Base-by-base conservation (phyloP, 2,113 vertebrate genomes). In the Balaeniceps rex region DNA sequence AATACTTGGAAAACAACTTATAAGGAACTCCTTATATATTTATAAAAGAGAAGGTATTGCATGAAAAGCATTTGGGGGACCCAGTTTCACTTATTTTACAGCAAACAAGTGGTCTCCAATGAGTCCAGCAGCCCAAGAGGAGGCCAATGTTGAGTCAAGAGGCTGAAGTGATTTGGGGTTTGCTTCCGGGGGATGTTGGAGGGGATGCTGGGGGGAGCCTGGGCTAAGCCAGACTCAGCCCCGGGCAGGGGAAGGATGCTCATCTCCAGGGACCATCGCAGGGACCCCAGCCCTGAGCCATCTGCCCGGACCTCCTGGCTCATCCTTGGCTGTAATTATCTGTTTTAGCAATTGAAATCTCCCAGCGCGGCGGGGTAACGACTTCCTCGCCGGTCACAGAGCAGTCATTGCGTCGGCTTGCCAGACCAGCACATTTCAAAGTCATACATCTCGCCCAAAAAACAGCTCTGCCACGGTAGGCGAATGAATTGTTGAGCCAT, bases 361-460 rank as follows among this genome's bases (percentile, higher is more conserved):
- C 54, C 38, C 65, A 54, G 34, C 2, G 1, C 0, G 2, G 44
- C 3, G 0, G 11, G 25, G 6, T 84, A 84, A 84, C 8, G 18
- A 79, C 74, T 74, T 65, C 25, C 22, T 52, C 5, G 4, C 47
- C 5, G 2, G 72, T 52, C 66, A 79, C 5, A 2, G 74, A 60
- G 74, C 68, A 68, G 83, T 49, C 63, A 23, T 17, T 28, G 72
- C 19, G 0, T 54, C 25, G 38, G 38, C 31, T 47, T 71, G 65
- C 91, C 79, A 78, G 71, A 60, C 42, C 52, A 54, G 72, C 85
- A 72, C 60, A 72, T 79, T 84, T 83, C 46, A 19, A 36, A 83
- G 74, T 36, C 74, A 28, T 74, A 47, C 26, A 36, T 93, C 70
- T 79, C 9, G 2, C 24, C 25, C 80, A 40, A 36, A 78, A 61